These are phyloP conservation scores for Autographa pulchrina DNA, from an alignment of 2,888 invertebrate genomes.

Conservation along the genomic window DNA sequence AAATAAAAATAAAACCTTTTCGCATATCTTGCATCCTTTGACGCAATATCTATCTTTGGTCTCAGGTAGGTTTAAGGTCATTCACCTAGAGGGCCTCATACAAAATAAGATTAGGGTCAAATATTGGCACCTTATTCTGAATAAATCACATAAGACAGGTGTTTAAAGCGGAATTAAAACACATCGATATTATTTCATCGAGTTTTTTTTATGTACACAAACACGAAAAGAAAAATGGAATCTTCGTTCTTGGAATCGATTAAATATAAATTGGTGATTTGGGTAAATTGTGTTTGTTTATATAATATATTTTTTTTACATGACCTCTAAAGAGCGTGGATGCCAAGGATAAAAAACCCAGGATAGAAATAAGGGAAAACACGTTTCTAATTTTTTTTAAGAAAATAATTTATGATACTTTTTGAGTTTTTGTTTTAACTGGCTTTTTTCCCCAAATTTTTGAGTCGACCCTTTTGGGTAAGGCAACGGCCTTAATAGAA, in stretches of 20 bases:
- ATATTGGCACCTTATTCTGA: not conserved
- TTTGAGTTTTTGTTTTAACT: not conserved
- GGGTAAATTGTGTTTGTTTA: not conserved
- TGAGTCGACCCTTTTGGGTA: constrained; percentile 11
- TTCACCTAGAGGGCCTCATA: constrained; percentile 12
- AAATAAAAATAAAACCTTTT: not conserved
- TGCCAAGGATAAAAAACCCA: not conserved
- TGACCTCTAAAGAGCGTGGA: not conserved
- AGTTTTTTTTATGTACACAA: too few species aligned
- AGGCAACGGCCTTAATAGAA: constrained; percentile 25
- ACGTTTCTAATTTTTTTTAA: not conserved
- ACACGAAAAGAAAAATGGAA: too few species aligned
- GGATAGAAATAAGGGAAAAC: not conserved
- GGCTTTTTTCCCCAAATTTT: not conserved
- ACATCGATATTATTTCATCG: not conserved
- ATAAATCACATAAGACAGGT: constrained; percentile 27
- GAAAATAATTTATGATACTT: not conserved
- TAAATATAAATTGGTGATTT: not conserved
- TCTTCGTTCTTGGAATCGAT: not conserved
- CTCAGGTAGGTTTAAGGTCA: constrained; percentile 33
- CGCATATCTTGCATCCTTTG: not conserved
- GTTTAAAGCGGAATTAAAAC: not conserved
- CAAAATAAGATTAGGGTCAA: constrained; percentile 26
- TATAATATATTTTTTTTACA: too few species aligned
- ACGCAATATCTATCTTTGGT: constrained; percentile 21